Evolutionary conservation across 2,888 invertebrate species (phyloP).

Genomic region (Drosophila anomalata): DNA sequence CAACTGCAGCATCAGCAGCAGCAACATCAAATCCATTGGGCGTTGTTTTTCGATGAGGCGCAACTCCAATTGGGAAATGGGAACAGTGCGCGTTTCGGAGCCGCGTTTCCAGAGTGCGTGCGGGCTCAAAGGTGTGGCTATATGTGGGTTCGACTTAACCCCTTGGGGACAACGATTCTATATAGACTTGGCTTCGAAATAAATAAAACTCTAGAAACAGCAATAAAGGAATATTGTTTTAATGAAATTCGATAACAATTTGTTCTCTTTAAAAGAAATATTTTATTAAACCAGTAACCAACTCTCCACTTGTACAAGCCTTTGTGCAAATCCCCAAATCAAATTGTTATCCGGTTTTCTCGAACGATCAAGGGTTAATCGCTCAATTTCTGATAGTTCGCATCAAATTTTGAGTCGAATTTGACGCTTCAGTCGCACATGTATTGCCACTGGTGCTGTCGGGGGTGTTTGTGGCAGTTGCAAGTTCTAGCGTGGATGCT

Average conservation of each 20-base stretch:
- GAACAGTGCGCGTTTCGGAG: slow-evolving; percentile 45
- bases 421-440: slow-evolving; percentile 43
- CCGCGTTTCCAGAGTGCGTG: slow-evolving; percentile 38
- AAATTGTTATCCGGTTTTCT: neutral
- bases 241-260: too few species aligned
- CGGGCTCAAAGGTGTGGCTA: slow-evolving; percentile 25
- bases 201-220: neutral
- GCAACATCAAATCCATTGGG: slow-evolving; percentile 63
- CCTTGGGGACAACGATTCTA: neutral
- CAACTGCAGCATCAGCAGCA: slow-evolving; percentile 39
- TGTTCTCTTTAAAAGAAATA: too few species aligned
- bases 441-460: slow-evolving; percentile 14
- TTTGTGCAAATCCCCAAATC: neutral
- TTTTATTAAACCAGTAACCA: too few species aligned
- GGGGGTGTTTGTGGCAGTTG: slow-evolving; percentile 7
- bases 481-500: slow-evolving; percentile 22
- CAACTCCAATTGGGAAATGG: slow-evolving; percentile 32
- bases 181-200: neutral
- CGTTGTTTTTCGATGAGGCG: slow-evolving; percentile 52
- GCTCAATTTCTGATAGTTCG: slow-evolving; percentile 48
- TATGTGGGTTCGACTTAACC: slow-evolving; percentile 19
- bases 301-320: neutral
- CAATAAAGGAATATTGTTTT: neutral
- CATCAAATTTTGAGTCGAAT: slow-evolving; percentile 50
- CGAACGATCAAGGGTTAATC: slow-evolving; percentile 42